Evolutionary conservation across 2,888 invertebrate genomes (phyloP), one percentile per base, ranked within the genome.

Genomic region (Timema cristinae): DNA sequence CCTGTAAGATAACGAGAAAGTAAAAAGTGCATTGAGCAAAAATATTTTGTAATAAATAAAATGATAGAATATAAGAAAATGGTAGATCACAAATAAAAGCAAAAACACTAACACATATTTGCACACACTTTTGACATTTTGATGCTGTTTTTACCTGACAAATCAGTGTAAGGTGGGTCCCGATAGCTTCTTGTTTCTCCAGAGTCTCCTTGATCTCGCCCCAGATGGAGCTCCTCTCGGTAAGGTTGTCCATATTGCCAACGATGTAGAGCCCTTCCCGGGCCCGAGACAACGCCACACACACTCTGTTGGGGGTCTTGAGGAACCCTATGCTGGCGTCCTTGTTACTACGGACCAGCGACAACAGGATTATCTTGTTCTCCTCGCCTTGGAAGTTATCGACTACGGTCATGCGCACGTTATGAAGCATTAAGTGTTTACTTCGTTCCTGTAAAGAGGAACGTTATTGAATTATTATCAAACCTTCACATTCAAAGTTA

Each of bases 311-410:
- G 50, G 87, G 84, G 32, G 87, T 87, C 7, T 83, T 82, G 8
- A 93, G 82, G 80, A 92, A 93, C 0, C 93, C 93, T 75, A 92
- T 89, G 72, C 85, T 87, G 67, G 85, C 85, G 11, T 87, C 84
- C 66, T 81, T 80, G 82, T 92, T 93, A 79, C 90, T 93, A 79
- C 94, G 86, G 0, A 94, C 94, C 11, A 94, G 81, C 0, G 93
- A 92, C 73, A 94, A 81, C 76, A 94, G 84, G 69, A 94, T 89
- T 78, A 94, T 91, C 79, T 89, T 88, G 79, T 87, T 90, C 83
- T 93, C 93, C 78, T 92, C 90, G 0, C 94, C 93, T 83, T 94
- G 94, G 78, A 87, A 94, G 79, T 91, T 92, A 80, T 94, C 93
- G 2, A 93, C 89, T 0, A 89, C 88, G 0, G 88, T 86, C 32